Evolutionary conservation across 2,113 vertebrate species (phyloP).

Genomic region (Octodon degus): DNA sequence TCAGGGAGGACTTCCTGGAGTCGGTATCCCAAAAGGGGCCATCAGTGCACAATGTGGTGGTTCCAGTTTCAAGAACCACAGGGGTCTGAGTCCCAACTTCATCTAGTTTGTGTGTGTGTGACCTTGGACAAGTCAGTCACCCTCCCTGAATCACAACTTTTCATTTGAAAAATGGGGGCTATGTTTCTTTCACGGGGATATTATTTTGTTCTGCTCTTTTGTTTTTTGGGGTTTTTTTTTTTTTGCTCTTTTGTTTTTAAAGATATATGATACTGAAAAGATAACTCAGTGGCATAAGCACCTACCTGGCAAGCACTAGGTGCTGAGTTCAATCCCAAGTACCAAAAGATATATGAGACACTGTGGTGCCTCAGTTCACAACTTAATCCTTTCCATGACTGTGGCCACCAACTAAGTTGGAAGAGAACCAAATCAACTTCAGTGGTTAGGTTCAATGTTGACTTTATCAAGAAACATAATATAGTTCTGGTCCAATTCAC

Average conservation of each 20-base stretch:
- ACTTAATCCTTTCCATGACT: background rate
- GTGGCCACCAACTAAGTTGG: background rate
- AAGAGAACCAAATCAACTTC: background rate
- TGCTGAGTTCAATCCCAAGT: no score
- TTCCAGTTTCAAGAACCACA: background rate
- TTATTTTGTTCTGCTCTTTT: background rate
- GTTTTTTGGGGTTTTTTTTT: background rate
- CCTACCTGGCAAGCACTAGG: no score
- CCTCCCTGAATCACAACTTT: background rate
- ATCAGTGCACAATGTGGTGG: no score
- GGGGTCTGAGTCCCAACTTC: background rate
- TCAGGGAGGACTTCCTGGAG: conserved; percentile 34
- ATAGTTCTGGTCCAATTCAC: background rate
- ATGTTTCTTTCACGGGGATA: background rate
- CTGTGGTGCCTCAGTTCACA: background rate
- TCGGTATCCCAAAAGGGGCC: no score
- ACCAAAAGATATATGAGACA: background rate
- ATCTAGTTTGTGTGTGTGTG: background rate
- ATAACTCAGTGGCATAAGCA: no score
- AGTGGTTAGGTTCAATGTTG: background rate
- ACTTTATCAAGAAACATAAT: background rate
- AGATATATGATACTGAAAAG: background rate
- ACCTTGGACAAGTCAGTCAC: background rate
- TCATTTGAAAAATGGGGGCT: background rate
- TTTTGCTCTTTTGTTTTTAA: background rate